Evolutionary conservation across 2,113 vertebrate genomes (phyloP).

Genomic region (Mobula birostris): DNA sequence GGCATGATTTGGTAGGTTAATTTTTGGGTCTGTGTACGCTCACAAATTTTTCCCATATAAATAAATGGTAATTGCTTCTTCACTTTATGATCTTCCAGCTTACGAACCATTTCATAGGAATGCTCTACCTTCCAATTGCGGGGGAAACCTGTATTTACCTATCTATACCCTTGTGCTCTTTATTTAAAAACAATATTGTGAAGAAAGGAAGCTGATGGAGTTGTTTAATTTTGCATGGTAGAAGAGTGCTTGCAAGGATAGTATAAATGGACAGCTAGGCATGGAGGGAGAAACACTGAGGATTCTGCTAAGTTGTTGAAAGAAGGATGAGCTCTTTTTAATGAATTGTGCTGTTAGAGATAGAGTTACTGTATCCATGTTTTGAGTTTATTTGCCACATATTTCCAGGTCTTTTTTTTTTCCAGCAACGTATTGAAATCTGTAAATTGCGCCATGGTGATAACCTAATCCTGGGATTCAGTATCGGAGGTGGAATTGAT

Average conservation of each 20-base stretch:
- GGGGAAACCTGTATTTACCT: too few relatives aligned
- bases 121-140: too few relatives aligned
- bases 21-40: too few relatives aligned
- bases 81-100: too few relatives aligned
- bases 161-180: neutral
- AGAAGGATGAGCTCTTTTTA: neutral
- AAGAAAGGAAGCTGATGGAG: neutral
- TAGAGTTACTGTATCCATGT: neutral
- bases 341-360: neutral
- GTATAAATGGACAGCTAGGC: neutral
- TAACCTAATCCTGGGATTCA: conserved; percentile 89
- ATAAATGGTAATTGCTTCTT: too few relatives aligned
- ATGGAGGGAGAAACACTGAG: neutral
- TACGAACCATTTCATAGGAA: too few relatives aligned
- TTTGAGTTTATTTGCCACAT: neutral
- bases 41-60: too few relatives aligned
- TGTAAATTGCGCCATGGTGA: conserved; percentile 77
- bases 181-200: neutral
- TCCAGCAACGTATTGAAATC: conserved; percentile 90
- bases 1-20: too few relatives aligned
- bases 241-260: neutral
- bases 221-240: neutral
- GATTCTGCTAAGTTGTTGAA: neutral
- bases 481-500: conserved; percentile 95
- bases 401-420: conserved; percentile 38